phyloP scores from a whole-genome alignment of 2,888 invertebrate genomes.

The Aromia moschata region DNA sequence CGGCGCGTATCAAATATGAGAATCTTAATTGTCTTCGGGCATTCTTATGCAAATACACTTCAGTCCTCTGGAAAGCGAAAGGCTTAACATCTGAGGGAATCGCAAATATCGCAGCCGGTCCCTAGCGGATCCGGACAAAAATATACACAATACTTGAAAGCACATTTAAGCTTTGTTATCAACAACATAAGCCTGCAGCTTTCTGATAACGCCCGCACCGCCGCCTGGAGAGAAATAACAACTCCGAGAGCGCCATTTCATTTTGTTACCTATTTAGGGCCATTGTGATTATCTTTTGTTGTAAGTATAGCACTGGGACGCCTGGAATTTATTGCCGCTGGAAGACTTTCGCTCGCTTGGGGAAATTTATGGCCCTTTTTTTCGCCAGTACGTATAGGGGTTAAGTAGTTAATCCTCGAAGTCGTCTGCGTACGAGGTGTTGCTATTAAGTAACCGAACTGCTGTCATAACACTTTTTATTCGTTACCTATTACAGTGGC shows the following conservation, averaged over 20 bases:
- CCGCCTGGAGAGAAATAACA: conserved; percentile 53
- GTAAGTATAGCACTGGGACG: conserved; percentile 37
- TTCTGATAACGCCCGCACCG: conserved; percentile 50
- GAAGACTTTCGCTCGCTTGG: too few species aligned
- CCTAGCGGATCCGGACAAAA: conserved; percentile 35
- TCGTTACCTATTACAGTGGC: too few species aligned
- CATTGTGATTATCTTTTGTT: conserved; percentile 42
- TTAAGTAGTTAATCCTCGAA: too few species aligned
- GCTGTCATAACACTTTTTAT: too few species aligned
- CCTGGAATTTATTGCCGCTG: conserved; percentile 31
- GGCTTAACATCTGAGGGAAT: conserved; percentile 21
- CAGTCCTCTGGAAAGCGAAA: conserved; percentile 4
- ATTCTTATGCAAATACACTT: conserved; percentile 20
- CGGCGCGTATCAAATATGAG: conserved; percentile 16
- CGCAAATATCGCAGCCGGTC: conserved; percentile 19
- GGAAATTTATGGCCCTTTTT: too few species aligned
- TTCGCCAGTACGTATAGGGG: too few species aligned
- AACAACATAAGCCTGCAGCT: conserved; percentile 51
- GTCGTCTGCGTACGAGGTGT: too few species aligned
- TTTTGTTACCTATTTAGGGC: conserved; percentile 41
- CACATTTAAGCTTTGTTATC: conserved; percentile 51
- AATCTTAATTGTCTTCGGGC: conserved; percentile 9
- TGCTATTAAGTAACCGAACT: too few species aligned
- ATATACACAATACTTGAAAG: conserved; percentile 51
- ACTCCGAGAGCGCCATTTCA: conserved; percentile 43